phyloP scores from a whole-genome alignment of 1,140 invertebrate species.

The Drosophila orena region DNA sequence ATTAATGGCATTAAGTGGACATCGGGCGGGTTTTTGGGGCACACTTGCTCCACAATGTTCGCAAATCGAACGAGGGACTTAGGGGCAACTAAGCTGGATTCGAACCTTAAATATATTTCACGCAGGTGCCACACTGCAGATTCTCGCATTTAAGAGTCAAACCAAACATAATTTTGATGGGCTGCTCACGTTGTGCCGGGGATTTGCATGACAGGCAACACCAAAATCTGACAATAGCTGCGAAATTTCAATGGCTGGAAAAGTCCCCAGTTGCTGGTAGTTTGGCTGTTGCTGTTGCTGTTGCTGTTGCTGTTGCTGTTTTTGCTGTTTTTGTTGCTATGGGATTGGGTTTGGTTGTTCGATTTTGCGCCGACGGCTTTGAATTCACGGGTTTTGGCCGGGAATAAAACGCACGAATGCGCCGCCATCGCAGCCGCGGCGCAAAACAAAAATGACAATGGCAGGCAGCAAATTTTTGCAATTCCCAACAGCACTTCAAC shows the following conservation, averaged over 20 bases:
- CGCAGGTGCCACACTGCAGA: background rate
- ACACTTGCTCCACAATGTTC: conserved; percentile 69
- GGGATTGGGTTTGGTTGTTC: conserved; percentile 43
- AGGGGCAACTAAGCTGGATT: conserved; percentile 16
- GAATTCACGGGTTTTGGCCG: conserved; percentile 74
- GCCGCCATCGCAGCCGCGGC: conserved; percentile 19
- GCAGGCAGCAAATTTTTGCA: conserved; percentile 80
- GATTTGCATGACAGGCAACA: conserved; percentile 61
- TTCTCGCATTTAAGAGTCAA: conserved; percentile 44
- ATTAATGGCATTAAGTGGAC: conserved; percentile 82
- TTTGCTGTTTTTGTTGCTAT: conserved; percentile 27
- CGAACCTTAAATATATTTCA: conserved; percentile 5
- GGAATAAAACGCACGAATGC: conserved; percentile 80
- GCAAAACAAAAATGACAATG: conserved; percentile 81
- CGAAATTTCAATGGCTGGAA: conserved; percentile 63
- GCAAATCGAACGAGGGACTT: conserved; percentile 24
- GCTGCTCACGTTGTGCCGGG: conserved; percentile 58
- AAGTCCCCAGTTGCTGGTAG: conserved; percentile 24
- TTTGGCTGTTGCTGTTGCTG: conserved; percentile 12
- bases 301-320: conserved; percentile 16
- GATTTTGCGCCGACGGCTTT: conserved; percentile 75
- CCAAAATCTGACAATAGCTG: conserved; percentile 73
- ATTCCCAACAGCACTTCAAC: conserved; percentile 81
- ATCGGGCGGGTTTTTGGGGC: conserved; percentile 67
- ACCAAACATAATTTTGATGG: conserved; percentile 65